These are phyloP conservation scores for Dicycla oo DNA, from an alignment of 2,888 invertebrate species.

Conservation along the genomic window DNA sequence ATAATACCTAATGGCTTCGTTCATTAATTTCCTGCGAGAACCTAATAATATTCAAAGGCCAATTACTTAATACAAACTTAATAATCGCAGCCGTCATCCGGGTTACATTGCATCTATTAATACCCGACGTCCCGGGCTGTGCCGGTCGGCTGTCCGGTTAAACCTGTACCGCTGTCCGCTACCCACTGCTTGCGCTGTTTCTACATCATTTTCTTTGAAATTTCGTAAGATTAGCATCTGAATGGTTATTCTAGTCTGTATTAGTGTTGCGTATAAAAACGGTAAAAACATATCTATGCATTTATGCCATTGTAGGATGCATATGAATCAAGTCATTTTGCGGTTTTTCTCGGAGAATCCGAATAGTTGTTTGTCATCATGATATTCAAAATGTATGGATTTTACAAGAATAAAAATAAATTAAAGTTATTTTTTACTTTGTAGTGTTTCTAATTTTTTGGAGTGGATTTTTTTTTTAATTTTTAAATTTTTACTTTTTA, in stretches of 20 bases:
- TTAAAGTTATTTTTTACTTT: no score
- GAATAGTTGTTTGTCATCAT: conserved; percentile 2
- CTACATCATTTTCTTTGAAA: conserved; percentile 59
- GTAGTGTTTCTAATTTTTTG: no score
- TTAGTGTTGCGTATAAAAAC: conserved; percentile 54
- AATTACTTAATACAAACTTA: conserved; percentile 52
- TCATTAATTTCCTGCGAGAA: conserved; percentile 48
- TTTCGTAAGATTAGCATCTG: conserved; percentile 63
- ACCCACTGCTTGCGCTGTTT: conserved; percentile 43
- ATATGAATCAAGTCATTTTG: conserved; percentile 22
- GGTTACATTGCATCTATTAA: conserved; percentile 62
- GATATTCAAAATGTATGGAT: neutral
- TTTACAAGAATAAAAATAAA: no score
- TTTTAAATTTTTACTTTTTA: no score
- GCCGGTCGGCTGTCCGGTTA: conserved; percentile 50
- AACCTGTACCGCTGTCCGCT: conserved; percentile 56
- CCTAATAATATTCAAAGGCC: conserved; percentile 32
- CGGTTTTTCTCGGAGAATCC: neutral
- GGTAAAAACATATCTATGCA: conserved; percentile 42
- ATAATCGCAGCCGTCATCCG: conserved; percentile 58
- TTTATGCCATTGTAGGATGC: conserved; percentile 16
- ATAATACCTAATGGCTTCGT: conserved; percentile 9
- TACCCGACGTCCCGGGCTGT: conserved; percentile 49
- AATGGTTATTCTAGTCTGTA: conserved; percentile 49
- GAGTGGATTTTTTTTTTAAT: no score